phyloP scores from a whole-genome alignment of 2,797 vertebrate species.

The Anguilla obscura region DNA sequence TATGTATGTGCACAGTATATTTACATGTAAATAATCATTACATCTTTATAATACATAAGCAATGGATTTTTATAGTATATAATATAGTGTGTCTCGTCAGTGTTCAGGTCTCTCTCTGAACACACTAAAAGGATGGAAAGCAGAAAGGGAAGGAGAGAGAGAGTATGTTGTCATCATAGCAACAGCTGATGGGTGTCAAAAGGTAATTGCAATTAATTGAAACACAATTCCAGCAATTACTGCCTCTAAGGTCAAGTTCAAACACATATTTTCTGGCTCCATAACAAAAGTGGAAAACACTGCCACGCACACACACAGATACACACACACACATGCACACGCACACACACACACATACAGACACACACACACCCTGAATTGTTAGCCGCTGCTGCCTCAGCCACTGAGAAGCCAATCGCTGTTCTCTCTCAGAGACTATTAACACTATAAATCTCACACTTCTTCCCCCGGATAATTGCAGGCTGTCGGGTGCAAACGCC shows the following conservation, averaged over 20 bases:
- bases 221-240: background rate
- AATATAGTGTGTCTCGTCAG: background rate
- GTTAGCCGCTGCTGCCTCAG: background rate
- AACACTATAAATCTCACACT: background rate
- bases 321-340: background rate
- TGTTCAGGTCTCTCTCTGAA: too few species aligned
- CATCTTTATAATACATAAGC: background rate
- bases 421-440: background rate
- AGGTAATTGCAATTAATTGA: background rate
- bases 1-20: too few species aligned
- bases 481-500: background rate
- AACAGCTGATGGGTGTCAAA: background rate
- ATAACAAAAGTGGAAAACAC: background rate
- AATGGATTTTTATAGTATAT: background rate
- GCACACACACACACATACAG: background rate
- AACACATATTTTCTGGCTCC: background rate
- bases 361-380: background rate
- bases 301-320: background rate
- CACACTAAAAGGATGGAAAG: background rate
- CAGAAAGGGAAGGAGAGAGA: background rate
- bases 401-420: background rate
- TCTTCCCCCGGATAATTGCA: background rate
- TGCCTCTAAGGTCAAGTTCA: slow-evolving; percentile 21
- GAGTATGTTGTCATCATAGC: background rate
- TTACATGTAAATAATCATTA: too few species aligned